A percentile compares a stretch with the other conserved stretches of the same genome.
phyloP scores from a whole-genome alignment of 2,888 invertebrate species.

The Tenthredo distinguenda region DNA sequence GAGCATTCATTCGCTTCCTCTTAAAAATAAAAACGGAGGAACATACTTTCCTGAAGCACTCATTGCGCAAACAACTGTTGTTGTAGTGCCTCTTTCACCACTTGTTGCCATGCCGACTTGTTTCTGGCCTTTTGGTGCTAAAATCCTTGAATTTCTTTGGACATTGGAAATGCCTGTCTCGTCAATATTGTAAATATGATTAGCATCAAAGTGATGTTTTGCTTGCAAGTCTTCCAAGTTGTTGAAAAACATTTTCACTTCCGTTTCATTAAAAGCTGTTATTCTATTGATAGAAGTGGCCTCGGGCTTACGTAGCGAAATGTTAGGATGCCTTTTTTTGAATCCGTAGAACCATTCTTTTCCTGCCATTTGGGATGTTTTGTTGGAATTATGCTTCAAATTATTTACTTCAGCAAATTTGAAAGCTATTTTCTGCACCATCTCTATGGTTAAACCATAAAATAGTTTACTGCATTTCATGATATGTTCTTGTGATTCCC shows the following conservation, averaged over 20 bases:
- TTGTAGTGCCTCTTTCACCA: constrained; percentile 65
- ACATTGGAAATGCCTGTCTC: constrained; percentile 65
- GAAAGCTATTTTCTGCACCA: constrained; percentile 60
- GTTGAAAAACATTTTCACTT: constrained; percentile 59
- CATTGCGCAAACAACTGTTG: constrained; percentile 71
- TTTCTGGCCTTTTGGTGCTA: constrained; percentile 68
- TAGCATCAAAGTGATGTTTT: constrained; percentile 56
- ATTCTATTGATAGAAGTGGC: constrained; percentile 60
- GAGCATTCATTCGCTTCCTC: constrained; percentile 66
- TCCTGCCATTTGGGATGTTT: constrained; percentile 59
- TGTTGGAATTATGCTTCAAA: constrained; percentile 61
- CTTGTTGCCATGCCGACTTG: constrained; percentile 70
- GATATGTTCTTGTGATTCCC: background rate
- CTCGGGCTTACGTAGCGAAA: constrained; percentile 56
- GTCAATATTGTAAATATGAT: constrained; percentile 63
- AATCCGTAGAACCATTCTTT: constrained; percentile 54
- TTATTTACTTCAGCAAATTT: constrained; percentile 60
- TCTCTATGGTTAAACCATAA: constrained; percentile 56
- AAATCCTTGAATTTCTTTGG: constrained; percentile 62
- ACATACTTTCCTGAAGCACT: constrained; percentile 71
- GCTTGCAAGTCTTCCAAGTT: constrained; percentile 54
- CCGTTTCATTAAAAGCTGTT: constrained; percentile 60
- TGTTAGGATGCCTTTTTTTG: constrained; percentile 55
- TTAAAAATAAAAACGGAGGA: constrained; percentile 73
- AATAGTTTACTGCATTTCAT: constrained; percentile 53